These are phyloP conservation scores for Saiga tatarica DNA, from an alignment of 2,113 vertebrate species.

Conservation along the genomic window DNA sequence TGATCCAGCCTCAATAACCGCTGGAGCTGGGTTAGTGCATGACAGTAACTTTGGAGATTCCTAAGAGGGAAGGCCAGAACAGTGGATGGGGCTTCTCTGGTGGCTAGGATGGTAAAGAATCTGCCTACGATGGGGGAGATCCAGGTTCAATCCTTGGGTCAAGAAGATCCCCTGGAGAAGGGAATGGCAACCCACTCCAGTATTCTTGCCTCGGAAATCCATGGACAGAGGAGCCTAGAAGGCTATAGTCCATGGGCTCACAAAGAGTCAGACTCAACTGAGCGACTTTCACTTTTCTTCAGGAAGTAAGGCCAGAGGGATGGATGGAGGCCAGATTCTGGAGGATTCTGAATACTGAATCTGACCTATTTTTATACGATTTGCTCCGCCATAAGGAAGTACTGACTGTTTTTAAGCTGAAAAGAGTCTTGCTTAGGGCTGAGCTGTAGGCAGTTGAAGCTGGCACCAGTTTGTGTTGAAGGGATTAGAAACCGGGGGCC, in stretches of 20 bases:
- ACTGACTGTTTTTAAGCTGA: not conserved
- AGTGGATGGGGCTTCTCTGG: not conserved
- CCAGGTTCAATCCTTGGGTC: not conserved
- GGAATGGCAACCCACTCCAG: not conserved
- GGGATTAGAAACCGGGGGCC: too few relatives aligned
- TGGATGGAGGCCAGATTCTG: not conserved
- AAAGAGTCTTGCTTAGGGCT: not conserved
- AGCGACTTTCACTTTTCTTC: not conserved
- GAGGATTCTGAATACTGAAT: not conserved
- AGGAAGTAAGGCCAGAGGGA: not conserved
- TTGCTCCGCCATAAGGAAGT: not conserved
- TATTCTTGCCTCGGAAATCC: not conserved
- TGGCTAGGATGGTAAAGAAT: not conserved
- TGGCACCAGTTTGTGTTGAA: not conserved
- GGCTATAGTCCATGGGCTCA: not conserved
- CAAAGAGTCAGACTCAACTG: not conserved
- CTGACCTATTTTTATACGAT: not conserved
- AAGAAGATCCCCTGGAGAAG: not conserved
- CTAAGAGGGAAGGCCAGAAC: not conserved
- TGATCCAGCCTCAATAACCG: not conserved
- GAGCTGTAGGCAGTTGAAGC: not conserved
- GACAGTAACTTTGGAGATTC: not conserved
- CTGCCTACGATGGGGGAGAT: rapidly evolving
- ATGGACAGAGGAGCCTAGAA: not conserved
- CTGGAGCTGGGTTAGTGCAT: rapidly evolving